These are phyloP conservation scores for Girardinus metallicus DNA, from an alignment of 2,797 vertebrate species.

Conservation along the genomic window DNA sequence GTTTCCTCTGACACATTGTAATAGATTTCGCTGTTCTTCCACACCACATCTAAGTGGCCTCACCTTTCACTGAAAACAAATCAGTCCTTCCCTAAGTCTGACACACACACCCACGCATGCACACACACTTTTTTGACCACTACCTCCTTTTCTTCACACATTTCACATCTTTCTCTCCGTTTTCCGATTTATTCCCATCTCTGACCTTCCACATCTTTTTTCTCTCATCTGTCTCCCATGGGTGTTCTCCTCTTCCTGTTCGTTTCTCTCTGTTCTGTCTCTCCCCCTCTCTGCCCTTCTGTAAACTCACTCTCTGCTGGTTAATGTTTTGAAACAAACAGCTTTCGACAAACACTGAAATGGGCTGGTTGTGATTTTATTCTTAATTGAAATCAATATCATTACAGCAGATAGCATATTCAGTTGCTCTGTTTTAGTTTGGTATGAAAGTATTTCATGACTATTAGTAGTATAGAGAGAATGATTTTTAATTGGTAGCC, in stretches of 20 bases:
- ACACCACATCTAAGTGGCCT: constrained; percentile 94
- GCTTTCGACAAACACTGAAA: not conserved
- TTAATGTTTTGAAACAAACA: constrained; percentile 14
- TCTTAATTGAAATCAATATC: constrained; percentile 5
- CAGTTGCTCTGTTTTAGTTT: not conserved
- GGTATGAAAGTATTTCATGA: not conserved
- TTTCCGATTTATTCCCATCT: constrained; percentile 44
- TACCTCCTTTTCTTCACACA: constrained; percentile 22
- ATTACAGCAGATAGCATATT: not conserved
- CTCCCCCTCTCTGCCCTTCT: constrained; percentile 31
- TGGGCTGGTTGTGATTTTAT: not conserved
- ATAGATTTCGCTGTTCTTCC: constrained; percentile 95
- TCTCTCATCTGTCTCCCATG: constrained; percentile 7
- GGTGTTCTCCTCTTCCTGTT: constrained; percentile 27
- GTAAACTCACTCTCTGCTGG: constrained; percentile 10
- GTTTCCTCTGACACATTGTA: constrained; percentile 98
- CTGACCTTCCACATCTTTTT: constrained; percentile 59
- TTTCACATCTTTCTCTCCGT: constrained; percentile 24
- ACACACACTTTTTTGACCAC: constrained; percentile 10
- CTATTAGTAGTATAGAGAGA: not conserved
- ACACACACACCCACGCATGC: constrained; percentile 19
- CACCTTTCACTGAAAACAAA: constrained; percentile 99
- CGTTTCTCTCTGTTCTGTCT: constrained; percentile 68
- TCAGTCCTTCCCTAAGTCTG: constrained; percentile 80
- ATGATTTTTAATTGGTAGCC: too few species aligned